A percentile compares a stretch with the other conserved stretches of the same genome.
phyloP scores from a whole-genome alignment of 2,797 vertebrate species.

The Sebastes hubbsi region DNA sequence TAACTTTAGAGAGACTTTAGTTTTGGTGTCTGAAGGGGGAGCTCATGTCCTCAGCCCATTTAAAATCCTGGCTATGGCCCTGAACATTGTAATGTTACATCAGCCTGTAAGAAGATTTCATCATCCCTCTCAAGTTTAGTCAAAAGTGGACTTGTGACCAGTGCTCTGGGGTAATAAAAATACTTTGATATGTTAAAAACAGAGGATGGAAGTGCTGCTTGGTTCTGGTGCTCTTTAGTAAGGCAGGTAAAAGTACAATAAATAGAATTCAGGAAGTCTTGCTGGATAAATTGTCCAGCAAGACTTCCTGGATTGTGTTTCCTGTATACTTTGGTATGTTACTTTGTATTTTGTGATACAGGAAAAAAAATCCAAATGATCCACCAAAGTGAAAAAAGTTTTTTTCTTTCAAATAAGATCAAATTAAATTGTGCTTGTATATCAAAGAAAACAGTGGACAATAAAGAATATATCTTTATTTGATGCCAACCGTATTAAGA shows the following conservation, averaged over 20 bases:
- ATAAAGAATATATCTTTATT: not conserved
- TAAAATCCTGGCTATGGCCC: not conserved
- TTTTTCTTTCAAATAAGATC: not conserved
- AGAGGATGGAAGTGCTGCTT: too few species aligned
- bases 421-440: not conserved
- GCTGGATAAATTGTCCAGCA: too few species aligned
- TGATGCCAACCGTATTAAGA: not conserved
- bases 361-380: not conserved
- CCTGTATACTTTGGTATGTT: not conserved
- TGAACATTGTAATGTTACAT: not conserved
- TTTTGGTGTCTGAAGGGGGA: not conserved
- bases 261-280: too few species aligned
- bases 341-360: not conserved
- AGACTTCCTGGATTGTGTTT: too few species aligned
- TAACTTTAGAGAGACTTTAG: not conserved
- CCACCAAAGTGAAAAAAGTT: not conserved
- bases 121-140: not conserved
- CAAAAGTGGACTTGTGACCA: not conserved
- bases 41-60: too few species aligned
- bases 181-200: too few species aligned
- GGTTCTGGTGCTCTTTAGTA: too few species aligned
- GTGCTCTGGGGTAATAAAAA: not conserved
- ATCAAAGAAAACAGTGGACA: not conserved
- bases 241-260: too few species aligned
- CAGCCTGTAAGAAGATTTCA: not conserved